Evolutionary conservation across 2,113 vertebrate genomes (phyloP), one percentile per base, ranked within the genome.

Genomic region (Sakesphorus luctuosus): DNA sequence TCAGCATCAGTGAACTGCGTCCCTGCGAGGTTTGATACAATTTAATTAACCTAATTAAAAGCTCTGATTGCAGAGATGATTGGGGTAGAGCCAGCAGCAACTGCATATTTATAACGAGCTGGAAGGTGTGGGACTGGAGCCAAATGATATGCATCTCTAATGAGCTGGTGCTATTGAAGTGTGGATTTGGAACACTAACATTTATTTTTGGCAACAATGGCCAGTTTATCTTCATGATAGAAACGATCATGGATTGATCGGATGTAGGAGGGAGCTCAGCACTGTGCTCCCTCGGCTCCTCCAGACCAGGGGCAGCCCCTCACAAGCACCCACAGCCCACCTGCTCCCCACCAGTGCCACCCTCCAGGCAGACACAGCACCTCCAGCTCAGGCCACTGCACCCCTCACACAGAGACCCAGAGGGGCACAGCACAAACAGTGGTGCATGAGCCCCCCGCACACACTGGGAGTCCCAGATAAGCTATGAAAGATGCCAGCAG

Each of bases 31-130:
- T 99, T 99, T 99, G 99, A 99, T 99, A 99, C 99, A 99, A 99
- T 99, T 99, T 99, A 99, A 99, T 99, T 99, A 99, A 99, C 99
- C 99, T 99, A 99, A 99, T 99, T 99, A 99, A 99, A 99, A 98
- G 98, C 99, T 99, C 99, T 99, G 99, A 99, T 99, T 99, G 99
- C 99, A 98, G 99, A 98, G 99, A 98, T 99, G 99, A 99, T 99
- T 99, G 98, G 98, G 98, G 98, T 96, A 98, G 98, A 96, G 98
- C 99, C 99, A 98, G 98, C 98, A 99, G 99, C 98, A 98, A 98
- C 98, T 98, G 98, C 98, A 98, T 98, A 98, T 98, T 98, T 98
- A 98, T 99, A 99, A 99, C 98, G 98, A 99, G 98, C 98, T 98
- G 98, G 98, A 99, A 99, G 99, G 98, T 99, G 98, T 98, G 99